Conservation (phyloP, 2,113 vertebrate genomes). For the Oncorhynchus kisutch region DNA sequence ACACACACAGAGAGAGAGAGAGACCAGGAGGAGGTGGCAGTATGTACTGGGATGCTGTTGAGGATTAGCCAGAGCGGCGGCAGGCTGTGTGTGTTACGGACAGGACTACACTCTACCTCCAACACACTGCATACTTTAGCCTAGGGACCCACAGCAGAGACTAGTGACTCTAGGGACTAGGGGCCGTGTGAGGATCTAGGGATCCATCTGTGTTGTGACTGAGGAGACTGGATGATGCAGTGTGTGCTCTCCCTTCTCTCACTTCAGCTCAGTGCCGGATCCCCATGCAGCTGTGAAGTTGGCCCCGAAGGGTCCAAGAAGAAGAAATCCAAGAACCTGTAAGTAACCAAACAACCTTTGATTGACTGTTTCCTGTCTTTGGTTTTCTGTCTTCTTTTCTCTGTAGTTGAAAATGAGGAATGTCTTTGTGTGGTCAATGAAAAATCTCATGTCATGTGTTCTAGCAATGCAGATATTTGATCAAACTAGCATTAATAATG, state of each 20-base stretch:
- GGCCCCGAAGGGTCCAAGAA: conserved; percentile 77
- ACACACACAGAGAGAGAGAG: neutral
- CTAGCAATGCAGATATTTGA: too few species aligned
- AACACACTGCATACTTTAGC: neutral
- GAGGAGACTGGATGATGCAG: conserved; percentile 71
- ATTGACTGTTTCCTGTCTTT: neutral
- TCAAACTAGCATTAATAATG: too few species aligned
- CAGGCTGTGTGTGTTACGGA: neutral
- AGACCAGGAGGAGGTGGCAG: neutral
- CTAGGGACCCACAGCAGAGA: neutral
- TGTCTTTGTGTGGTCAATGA: too few species aligned
- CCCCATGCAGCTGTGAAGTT: conserved; percentile 79
- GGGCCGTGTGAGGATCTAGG: conserved; percentile 37
- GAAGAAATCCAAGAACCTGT: conserved; percentile 91
- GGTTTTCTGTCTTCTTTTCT: neutral
- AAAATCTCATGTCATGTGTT: too few species aligned
- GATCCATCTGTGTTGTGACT: conserved; percentile 48
- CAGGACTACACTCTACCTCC: neutral
- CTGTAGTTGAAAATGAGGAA: neutral
- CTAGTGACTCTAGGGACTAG: neutral
- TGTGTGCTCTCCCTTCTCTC: conserved; percentile 70
- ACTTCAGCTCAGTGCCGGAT: conserved; percentile 80
- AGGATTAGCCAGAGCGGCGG: neutral
- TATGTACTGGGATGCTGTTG: neutral
- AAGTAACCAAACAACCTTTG: conserved; percentile 61